Evolutionary conservation across 2,888 invertebrate genomes (phyloP).

Genomic region (Rugalucina vietnamica): DNA sequence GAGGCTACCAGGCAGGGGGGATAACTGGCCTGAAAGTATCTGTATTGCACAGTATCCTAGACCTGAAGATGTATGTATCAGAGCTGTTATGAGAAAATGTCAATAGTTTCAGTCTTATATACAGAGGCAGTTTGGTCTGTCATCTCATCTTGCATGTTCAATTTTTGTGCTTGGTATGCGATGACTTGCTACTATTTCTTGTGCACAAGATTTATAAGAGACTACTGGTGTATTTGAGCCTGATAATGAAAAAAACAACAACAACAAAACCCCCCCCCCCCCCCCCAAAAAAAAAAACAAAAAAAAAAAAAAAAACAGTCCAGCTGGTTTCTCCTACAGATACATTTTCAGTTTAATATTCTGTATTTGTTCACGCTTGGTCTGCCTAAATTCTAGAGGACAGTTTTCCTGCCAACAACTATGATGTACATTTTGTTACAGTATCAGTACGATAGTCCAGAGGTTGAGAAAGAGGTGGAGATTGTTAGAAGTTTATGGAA

Average conservation of each 20-base stretch:
- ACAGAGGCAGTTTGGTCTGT: background rate
- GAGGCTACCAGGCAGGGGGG: slow-evolving; percentile 89
- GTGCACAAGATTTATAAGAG: too few relatives aligned
- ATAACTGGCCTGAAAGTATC: slow-evolving; percentile 87
- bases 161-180: background rate
- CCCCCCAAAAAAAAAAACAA: too few relatives aligned
- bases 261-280: too few relatives aligned
- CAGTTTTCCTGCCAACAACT: too few relatives aligned
- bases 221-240: too few relatives aligned
- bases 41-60: slow-evolving; percentile 93
- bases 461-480: slow-evolving; percentile 52
- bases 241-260: too few relatives aligned
- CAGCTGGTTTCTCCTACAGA: too few relatives aligned
- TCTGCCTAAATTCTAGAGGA: too few relatives aligned
- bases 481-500: slow-evolving; percentile 46
- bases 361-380: too few relatives aligned
- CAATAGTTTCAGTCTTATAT: background rate
- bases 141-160: background rate
- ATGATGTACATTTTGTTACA: slow-evolving; percentile 48
- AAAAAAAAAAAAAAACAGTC: too few relatives aligned
- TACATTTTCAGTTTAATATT: too few relatives aligned
- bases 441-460: slow-evolving; percentile 52
- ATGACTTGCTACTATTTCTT: background rate
- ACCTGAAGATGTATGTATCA: slow-evolving; percentile 65
- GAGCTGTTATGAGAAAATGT: too few relatives aligned